phyloP scores from a whole-genome alignment of 2,797 vertebrate species.

The Champsocephalus esox region DNA sequence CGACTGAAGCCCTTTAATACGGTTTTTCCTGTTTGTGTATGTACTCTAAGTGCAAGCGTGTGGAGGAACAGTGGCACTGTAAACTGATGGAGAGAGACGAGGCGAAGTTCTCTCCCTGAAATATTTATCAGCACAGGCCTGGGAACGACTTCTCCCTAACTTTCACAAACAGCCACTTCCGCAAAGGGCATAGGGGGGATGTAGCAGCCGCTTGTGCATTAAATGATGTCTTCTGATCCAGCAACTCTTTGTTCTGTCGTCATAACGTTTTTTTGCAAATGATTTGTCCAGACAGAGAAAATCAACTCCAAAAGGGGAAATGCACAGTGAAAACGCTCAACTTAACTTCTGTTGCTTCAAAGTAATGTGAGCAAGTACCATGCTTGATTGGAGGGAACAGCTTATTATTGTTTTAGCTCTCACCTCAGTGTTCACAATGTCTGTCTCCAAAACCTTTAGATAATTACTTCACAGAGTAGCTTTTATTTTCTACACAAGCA shows the following conservation, averaged over 20 bases:
- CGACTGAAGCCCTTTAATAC: slow-evolving; percentile 62
- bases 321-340: slow-evolving; percentile 6
- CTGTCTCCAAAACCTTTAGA: not conserved
- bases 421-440: not conserved
- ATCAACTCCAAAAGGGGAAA: slow-evolving; percentile 10
- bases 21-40: slow-evolving; percentile 57
- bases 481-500: not conserved
- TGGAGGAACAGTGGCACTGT: slow-evolving; percentile 43
- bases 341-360: not conserved
- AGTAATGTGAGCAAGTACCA: slow-evolving; percentile 29
- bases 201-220: slow-evolving; percentile 48
- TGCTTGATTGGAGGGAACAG: slow-evolving; percentile 26
- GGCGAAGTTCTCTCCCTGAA: slow-evolving; percentile 69
- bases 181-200: slow-evolving; percentile 54
- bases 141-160: slow-evolving; percentile 63
- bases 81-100: slow-evolving; percentile 79
- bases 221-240: slow-evolving; percentile 61
- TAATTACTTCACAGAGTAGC: not conserved
- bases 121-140: slow-evolving; percentile 74
- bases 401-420: slow-evolving; percentile 6
- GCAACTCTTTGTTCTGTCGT: slow-evolving; percentile 21
- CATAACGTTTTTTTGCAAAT: not conserved
- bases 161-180: slow-evolving; percentile 54
- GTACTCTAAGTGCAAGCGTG: slow-evolving; percentile 37
- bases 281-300: slow-evolving; percentile 31